Conservation (phyloP, 2,888 invertebrate genomes). For the Ormyrus pomaceus region DNA sequence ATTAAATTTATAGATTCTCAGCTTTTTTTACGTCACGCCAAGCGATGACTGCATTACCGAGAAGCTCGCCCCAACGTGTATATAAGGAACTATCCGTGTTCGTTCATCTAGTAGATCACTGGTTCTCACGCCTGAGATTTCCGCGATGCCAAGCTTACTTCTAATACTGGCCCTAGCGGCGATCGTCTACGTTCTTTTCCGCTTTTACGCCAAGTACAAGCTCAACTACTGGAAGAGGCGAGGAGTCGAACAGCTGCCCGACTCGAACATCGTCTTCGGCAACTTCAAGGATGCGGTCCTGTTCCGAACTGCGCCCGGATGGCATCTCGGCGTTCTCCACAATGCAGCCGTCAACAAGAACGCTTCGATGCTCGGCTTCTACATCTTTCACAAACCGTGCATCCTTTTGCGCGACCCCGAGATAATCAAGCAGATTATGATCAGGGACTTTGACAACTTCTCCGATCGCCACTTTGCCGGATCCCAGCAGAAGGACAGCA, state of each 20-base stretch:
- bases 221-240: slow-evolving; percentile 68
- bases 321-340: slow-evolving; percentile 66
- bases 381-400: slow-evolving; percentile 76
- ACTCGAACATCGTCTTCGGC: slow-evolving; percentile 65
- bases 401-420: slow-evolving; percentile 76
- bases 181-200: slow-evolving; percentile 11
- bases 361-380: slow-evolving; percentile 75
- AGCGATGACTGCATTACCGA: too few species aligned
- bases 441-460: slow-evolving; percentile 77
- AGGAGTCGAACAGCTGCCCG: slow-evolving; percentile 65
- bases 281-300: slow-evolving; percentile 68
- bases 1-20: too few species aligned
- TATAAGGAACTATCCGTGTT: too few species aligned
- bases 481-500: slow-evolving; percentile 73
- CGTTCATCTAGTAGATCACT: too few species aligned
- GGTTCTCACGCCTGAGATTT: too few species aligned
- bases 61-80: too few species aligned
- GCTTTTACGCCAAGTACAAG: slow-evolving; percentile 63
- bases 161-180: background rate
- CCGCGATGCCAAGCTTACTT: slow-evolving; percentile 12
- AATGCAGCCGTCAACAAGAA: slow-evolving; percentile 59
- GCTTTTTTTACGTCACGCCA: too few species aligned
- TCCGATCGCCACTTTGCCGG: slow-evolving; percentile 75
- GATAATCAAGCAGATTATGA: slow-evolving; percentile 75
- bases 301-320: slow-evolving; percentile 67